Conservation (phyloP, 2,113 vertebrate species). For the Oophaga pumilio region DNA sequence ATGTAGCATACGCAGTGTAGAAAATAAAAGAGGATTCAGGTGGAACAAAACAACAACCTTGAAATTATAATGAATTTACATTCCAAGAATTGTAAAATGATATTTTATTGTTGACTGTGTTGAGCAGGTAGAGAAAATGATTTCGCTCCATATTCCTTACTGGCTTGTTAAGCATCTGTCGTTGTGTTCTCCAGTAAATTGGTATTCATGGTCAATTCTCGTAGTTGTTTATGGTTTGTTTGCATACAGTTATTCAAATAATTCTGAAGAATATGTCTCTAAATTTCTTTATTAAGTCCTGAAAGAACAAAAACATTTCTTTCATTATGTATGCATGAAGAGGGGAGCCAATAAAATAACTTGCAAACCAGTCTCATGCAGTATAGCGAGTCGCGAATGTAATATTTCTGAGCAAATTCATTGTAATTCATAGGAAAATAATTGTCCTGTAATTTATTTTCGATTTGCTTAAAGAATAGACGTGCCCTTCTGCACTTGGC, state of each 20-base stretch:
- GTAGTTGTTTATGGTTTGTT: conserved; percentile 56
- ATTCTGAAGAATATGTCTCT: conserved; percentile 47
- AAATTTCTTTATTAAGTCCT: conserved; percentile 45
- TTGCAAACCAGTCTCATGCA: conserved; percentile 39
- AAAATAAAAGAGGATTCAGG: conserved; percentile 44
- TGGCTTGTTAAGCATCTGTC: conserved; percentile 57
- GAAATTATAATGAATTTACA: conserved; percentile 49
- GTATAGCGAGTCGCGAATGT: conserved; percentile 43
- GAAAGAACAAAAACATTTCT: conserved; percentile 36
- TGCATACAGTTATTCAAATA: conserved; percentile 55
- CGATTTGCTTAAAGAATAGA: conserved; percentile 21
- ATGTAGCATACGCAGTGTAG: conserved; percentile 5
- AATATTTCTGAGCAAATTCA: conserved; percentile 49
- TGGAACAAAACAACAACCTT: conserved; percentile 48
- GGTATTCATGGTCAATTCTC: conserved; percentile 55
- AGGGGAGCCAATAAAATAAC: conserved; percentile 39
- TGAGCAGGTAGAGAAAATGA: conserved; percentile 55
- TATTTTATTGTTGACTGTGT: conserved; percentile 48
- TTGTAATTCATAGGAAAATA: conserved; percentile 50
- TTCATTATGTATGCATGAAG: conserved; percentile 52
- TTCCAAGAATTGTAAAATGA: conserved; percentile 49
- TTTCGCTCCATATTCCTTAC: conserved; percentile 50
- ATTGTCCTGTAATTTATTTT: conserved; percentile 39
- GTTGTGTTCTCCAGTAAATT: conserved; percentile 52
- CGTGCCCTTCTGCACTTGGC: conserved; percentile 12